Evolutionary conservation across 2,797 vertebrate species (phyloP).

Genomic region (Rhinoraja longicauda): DNA sequence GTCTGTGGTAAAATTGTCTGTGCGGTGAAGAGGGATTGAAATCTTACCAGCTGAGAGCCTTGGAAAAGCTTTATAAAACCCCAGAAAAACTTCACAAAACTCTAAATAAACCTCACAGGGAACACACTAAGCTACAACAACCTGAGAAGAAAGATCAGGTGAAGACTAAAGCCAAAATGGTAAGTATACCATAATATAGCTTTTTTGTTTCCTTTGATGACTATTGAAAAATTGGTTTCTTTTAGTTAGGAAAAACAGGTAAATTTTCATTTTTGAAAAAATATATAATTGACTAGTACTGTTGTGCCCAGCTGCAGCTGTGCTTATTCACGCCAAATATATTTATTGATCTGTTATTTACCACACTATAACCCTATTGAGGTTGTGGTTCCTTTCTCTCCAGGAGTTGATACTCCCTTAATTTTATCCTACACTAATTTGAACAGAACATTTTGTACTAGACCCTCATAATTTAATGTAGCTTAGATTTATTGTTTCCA

Average conservation of each 20-base stretch:
- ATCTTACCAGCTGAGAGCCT: slow-evolving; percentile 57
- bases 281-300: neutral
- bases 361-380: neutral
- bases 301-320: neutral
- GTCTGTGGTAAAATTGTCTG: slow-evolving; percentile 67
- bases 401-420: neutral
- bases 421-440: neutral
- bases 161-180: slow-evolving; percentile 16
- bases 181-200: neutral
- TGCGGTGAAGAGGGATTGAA: slow-evolving; percentile 64
- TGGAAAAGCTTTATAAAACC: slow-evolving; percentile 46
- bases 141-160: neutral
- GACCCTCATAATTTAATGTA: neutral
- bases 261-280: neutral
- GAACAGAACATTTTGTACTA: neutral
- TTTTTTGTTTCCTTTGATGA: too few species aligned
- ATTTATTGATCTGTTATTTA: neutral
- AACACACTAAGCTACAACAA: neutral
- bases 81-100: slow-evolving; percentile 44
- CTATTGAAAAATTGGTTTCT: too few species aligned
- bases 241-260: neutral
- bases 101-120: neutral
- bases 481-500: neutral
- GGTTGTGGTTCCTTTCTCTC: neutral
- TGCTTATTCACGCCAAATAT: neutral